Evolutionary conservation across 2,113 vertebrate species (phyloP).

Genomic region (Oryzias curvinotus): DNA sequence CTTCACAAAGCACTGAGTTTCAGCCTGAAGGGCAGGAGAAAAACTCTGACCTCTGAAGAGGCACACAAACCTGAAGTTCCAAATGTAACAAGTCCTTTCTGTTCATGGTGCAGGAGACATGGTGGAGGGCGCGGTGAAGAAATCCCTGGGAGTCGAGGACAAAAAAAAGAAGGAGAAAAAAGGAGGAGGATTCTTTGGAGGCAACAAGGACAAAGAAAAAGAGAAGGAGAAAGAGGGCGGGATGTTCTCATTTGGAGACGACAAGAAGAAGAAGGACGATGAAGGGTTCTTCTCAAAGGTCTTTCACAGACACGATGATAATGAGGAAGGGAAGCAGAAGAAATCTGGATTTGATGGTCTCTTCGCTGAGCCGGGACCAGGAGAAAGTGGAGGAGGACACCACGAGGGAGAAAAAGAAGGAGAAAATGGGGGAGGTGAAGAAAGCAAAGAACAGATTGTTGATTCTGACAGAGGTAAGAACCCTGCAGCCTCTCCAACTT

Average conservation of each 20-base stretch:
- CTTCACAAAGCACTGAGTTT: no score
- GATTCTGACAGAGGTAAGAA: constrained; percentile 37
- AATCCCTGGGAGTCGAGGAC: not conserved
- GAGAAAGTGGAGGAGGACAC: not conserved
- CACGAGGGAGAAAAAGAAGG: not conserved
- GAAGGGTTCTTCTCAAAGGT: constrained; percentile 44
- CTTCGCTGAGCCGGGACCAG: constrained; percentile 25
- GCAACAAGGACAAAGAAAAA: not conserved
- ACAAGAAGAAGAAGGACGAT: constrained; percentile 14
- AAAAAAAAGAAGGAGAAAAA: constrained; percentile 24
- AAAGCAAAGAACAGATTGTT: not conserved
- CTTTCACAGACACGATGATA: constrained; percentile 30
- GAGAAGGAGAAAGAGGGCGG: not conserved
- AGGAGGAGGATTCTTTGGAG: not conserved
- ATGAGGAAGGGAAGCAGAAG: constrained; percentile 8
- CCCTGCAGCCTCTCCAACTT: no score
- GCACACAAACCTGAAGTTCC: not conserved
- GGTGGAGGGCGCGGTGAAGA: constrained; percentile 51
- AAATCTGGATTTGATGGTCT: constrained; percentile 48
- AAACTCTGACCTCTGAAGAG: no score
- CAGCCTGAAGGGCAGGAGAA: no score
- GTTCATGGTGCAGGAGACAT: constrained; percentile 44
- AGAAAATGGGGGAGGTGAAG: not conserved
- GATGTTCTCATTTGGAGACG: constrained; percentile 32
- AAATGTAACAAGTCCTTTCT: not conserved